Conservation (phyloP, 2,888 invertebrate species). For the Charanyca ferruginea region DNA sequence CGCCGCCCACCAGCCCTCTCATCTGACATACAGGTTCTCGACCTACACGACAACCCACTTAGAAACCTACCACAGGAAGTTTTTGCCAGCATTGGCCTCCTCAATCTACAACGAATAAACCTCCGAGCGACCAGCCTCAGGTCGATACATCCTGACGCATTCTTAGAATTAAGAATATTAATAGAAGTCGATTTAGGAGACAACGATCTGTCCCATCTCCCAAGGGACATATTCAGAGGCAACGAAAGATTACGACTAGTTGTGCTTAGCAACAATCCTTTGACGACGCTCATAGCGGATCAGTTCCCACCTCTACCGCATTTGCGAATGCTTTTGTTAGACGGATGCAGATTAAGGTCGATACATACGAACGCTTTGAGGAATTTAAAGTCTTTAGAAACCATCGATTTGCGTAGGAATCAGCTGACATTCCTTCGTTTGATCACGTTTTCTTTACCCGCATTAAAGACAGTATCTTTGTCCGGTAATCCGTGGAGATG, state of each 20-base stretch:
- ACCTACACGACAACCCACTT: conserved; percentile 95
- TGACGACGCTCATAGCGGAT: conserved; percentile 93
- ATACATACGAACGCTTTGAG: conserved; percentile 95
- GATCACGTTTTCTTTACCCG: conserved; percentile 93
- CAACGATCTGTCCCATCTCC: conserved; percentile 94
- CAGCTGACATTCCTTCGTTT: conserved; percentile 92
- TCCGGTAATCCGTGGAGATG: conserved; percentile 98
- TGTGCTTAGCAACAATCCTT: conserved; percentile 95
- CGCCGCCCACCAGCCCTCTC: conserved; percentile 93
- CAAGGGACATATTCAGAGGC: conserved; percentile 95
- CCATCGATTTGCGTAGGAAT: conserved; percentile 96
- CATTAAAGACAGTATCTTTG: conserved; percentile 95
- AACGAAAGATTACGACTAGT: conserved; percentile 95
- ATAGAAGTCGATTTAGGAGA: conserved; percentile 97
- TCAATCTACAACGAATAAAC: conserved; percentile 96
- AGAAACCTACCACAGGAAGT: conserved; percentile 94
- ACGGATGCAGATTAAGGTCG: conserved; percentile 94
- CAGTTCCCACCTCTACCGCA: conserved; percentile 96
- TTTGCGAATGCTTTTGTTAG: conserved; percentile 95
- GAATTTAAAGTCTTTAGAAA: conserved; percentile 93
- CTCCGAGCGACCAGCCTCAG: conserved; percentile 94
- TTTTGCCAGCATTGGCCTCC: conserved; percentile 94
- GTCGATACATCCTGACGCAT: conserved; percentile 96
- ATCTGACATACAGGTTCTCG: conserved; percentile 93
- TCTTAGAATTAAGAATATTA: conserved; percentile 95